Percentiles rank a stretch among this genome's conserved stretches.
These are phyloP conservation scores for Drosophila ananassae DNA, from an alignment of 1,140 invertebrate genomes.

Conservation along the genomic window DNA sequence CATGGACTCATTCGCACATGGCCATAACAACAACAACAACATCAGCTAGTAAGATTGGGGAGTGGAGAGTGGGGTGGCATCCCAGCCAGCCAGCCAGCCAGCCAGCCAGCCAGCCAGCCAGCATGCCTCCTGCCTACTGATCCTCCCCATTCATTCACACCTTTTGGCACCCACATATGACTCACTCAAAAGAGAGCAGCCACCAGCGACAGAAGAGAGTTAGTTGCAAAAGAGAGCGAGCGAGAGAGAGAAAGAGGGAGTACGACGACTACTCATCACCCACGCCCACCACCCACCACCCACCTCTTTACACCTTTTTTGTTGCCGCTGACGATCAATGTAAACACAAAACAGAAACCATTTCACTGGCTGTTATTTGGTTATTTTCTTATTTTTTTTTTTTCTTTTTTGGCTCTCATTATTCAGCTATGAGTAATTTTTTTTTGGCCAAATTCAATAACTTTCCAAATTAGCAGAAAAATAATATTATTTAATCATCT, in stretches of 20 bases:
- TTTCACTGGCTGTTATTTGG: slow-evolving; percentile 24
- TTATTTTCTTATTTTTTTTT: slow-evolving; percentile 11
- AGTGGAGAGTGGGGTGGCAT: background rate
- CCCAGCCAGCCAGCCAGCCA: background rate
- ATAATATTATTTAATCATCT: background rate
- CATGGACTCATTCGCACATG: slow-evolving; percentile 77
- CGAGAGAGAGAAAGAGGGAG: background rate
- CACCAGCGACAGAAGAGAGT: background rate
- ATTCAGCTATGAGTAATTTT: slow-evolving; percentile 17
- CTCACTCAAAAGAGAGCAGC: slow-evolving; percentile 11
- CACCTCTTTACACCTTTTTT: slow-evolving; percentile 43
- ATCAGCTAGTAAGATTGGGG: no score
- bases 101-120: background rate
- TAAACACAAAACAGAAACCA: slow-evolving; percentile 54
- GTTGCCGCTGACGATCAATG: slow-evolving; percentile 43
- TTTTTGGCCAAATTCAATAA: background rate
- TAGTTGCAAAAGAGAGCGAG: background rate
- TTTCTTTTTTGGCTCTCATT: slow-evolving; percentile 42
- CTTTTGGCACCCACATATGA: slow-evolving; percentile 40
- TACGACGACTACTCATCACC: slow-evolving; percentile 17
- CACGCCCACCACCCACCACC: slow-evolving; percentile 36
- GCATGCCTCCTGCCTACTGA: background rate
- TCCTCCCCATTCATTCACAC: slow-evolving; percentile 54
- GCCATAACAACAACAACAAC: slow-evolving; percentile 1
- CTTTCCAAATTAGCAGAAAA: background rate